Percentiles rank a stretch among this genome's conserved stretches.
These are phyloP conservation scores for Rotaria magnacalcarata DNA, from an alignment of 2,888 invertebrate species.

Conservation along the genomic window DNA sequence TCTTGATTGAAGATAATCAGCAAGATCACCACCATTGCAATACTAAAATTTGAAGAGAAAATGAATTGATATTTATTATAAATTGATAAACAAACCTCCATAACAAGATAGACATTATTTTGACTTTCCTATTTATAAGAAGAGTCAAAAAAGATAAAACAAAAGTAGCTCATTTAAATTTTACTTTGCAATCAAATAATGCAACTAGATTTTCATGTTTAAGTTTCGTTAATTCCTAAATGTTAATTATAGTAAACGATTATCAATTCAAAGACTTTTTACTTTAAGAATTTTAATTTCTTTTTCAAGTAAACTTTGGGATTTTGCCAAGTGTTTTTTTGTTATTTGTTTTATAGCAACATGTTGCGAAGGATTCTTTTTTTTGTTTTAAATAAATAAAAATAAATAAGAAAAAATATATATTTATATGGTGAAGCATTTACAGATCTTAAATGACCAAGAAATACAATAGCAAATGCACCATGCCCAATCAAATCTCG, in stretches of 20 bases:
- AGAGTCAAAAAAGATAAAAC: not conserved
- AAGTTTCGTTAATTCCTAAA: slow-evolving; percentile 82
- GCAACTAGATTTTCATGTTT: slow-evolving; percentile 98
- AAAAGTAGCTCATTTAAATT: slow-evolving; percentile 47
- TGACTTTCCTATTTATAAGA: slow-evolving; percentile 70
- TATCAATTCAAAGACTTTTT: slow-evolving; percentile 30
- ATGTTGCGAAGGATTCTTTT: slow-evolving; percentile 74
- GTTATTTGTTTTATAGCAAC: slow-evolving; percentile 97
- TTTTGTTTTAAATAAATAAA: not conserved
- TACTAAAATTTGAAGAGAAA: slow-evolving; percentile 65
- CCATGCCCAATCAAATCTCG: slow-evolving; percentile 87
- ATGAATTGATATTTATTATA: too few relatives aligned
- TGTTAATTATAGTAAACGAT: slow-evolving; percentile 48
- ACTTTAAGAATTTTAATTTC: slow-evolving; percentile 96
- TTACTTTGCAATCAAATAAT: slow-evolving; percentile 84
- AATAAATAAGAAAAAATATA: slow-evolving; percentile 21
- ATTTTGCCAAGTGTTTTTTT: slow-evolving; percentile 93
- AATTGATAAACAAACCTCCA: slow-evolving; percentile 74
- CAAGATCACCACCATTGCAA: slow-evolving; percentile 97
- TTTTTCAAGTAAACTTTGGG: slow-evolving; percentile 90
- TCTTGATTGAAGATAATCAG: slow-evolving; percentile 82
- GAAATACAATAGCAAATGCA: slow-evolving; percentile 97
- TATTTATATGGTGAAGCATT: slow-evolving; percentile 34
- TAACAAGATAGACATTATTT: slow-evolving; percentile 89
- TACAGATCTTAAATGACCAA: slow-evolving; percentile 76